Evolutionary conservation across 1,140 invertebrate species (phyloP), one percentile per base, ranked within the genome.

Genomic region (Panulirus ornatus): DNA sequence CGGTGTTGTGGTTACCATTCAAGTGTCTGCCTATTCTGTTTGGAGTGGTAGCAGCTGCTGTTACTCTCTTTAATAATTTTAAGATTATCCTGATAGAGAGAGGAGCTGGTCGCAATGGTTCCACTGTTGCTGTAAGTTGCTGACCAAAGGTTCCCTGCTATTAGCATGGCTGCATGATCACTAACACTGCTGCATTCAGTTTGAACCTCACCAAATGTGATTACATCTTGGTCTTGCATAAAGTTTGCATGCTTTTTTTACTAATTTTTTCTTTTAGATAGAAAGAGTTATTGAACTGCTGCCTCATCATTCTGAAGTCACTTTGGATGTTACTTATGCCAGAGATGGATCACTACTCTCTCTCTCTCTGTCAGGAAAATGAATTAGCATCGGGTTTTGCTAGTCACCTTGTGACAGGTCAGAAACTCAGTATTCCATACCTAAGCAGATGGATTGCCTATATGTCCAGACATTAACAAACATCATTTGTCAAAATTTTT

Each of bases 41-140:
- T 42, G 88, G 88, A 42, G 36, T 89, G 27, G 40, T 89, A 42
- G 88, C 88, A 63, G 88, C 88, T 27, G 19, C 79, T 34, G 79
- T 89, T 51, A 70, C 88, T 19, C 88, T 89, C 66, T 89, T 83
- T 89, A 89, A 89, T 66, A 89, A 89, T 83, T 89, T 89, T 89
- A 89, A 89, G 51, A 89, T 89, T 51, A 89, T 89, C 47, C 58
- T 89, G 66, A 34, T 89, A 38, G 79, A 83, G 70, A 89, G 88
- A 81, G 88, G 88, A 47, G 88, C 88, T 30, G 88, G 88, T 22
- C 88, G 88, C n/a, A 89, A 89, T 76, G 88, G 88, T 27, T 89
- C 88, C 42, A 89, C 88, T 19, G 88, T 89, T 73, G 88, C 88
- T n/a, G 88, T 89, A 89, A 89, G 88, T 89, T 71, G 44, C n/a